phyloP scores from a whole-genome alignment of 2,797 vertebrate species.

The Macroramphosus scolopax region DNA sequence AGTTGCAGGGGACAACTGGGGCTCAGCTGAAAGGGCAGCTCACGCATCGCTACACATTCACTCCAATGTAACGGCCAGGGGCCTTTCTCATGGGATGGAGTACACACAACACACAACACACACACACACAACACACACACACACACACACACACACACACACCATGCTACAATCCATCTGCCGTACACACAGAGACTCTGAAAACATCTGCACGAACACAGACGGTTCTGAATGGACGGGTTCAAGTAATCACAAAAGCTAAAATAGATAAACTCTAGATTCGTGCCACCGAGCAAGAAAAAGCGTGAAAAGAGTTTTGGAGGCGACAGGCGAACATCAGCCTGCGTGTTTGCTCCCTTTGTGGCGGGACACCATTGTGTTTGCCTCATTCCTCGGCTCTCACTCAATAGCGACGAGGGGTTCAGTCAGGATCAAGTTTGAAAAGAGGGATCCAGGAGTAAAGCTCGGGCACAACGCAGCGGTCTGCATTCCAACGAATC shows the following conservation, averaged over 20 bases:
- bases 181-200: constrained; percentile 1
- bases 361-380: constrained; percentile 56
- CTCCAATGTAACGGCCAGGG: constrained; percentile 45
- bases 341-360: constrained; percentile 43
- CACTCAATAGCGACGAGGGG: constrained; percentile 39
- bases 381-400: constrained; percentile 55
- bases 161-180: constrained; percentile 48
- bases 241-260: constrained; percentile 10
- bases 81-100: constrained; percentile 66
- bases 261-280: constrained; percentile 20
- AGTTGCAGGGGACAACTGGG: constrained; percentile 21
- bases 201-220: constrained; percentile 43
- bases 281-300: neutral
- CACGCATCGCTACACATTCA: constrained; percentile 61
- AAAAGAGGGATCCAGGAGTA: constrained; percentile 55
- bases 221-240: constrained; percentile 12
- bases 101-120: constrained; percentile 21
- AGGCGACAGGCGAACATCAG: constrained; percentile 49
- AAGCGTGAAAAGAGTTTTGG: constrained; percentile 17
- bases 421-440: constrained; percentile 59
- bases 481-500: constrained; percentile 39
- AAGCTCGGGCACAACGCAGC: constrained; percentile 26
- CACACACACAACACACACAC: constrained; percentile 13
- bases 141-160: constrained; percentile 18
- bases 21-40: constrained; percentile 62